Evolutionary conservation across 2,113 vertebrate genomes (phyloP).

Genomic region (Butastur rufipennis): DNA sequence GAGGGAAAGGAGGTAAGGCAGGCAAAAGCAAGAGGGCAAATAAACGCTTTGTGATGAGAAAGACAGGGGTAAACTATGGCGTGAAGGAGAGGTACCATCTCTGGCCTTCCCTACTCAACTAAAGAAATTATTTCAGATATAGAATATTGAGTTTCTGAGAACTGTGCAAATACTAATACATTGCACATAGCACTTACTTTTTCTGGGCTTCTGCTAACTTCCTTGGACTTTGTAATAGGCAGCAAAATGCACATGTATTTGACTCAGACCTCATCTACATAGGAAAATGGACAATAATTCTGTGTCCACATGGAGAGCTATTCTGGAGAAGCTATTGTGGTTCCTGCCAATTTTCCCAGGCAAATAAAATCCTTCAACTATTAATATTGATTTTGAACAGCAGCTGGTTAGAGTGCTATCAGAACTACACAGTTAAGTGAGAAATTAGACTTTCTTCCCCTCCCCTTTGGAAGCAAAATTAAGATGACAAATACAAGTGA

Average conservation of each 20-base stretch:
- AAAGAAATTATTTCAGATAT: not conserved
- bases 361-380: not conserved
- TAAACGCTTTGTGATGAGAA: not conserved
- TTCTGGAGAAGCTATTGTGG: not conserved
- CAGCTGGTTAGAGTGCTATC: not conserved
- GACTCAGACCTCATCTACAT: not conserved
- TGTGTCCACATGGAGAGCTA: not conserved
- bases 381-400: slow-evolving; percentile 15
- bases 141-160: not conserved
- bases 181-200: not conserved
- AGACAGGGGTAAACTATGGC: not conserved
- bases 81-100: not conserved
- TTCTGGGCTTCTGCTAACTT: not conserved
- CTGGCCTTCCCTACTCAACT: not conserved
- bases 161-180: not conserved
- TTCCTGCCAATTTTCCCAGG: not conserved
- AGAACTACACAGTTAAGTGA: not conserved
- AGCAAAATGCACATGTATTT: not conserved
- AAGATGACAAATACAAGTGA: not conserved
- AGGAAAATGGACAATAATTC: not conserved
- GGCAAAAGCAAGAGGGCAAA: not conserved
- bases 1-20: not conserved
- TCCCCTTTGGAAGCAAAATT: not conserved
- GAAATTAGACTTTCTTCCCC: not conserved
- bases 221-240: not conserved